These are phyloP conservation scores for Capitella teleta DNA, from an alignment of 1,140 invertebrate species.

Conservation along the genomic window DNA sequence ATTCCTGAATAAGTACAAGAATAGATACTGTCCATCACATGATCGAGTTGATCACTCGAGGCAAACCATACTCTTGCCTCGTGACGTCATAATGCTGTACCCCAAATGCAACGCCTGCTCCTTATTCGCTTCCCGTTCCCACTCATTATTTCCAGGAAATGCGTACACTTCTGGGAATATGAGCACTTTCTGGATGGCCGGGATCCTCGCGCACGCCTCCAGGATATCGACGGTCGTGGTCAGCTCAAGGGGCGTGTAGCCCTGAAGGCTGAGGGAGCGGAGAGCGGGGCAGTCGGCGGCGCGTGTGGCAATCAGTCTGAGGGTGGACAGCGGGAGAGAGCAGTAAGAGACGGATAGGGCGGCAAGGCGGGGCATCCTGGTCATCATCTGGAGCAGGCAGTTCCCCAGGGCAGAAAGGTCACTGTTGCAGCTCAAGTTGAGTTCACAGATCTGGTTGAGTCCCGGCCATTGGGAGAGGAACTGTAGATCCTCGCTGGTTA, in stretches of 20 bases:
- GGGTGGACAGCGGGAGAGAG: slow-evolving; percentile 15
- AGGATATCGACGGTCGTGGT: slow-evolving; percentile 20
- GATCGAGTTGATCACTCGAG: too few relatives aligned
- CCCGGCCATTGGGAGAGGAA: slow-evolving; percentile 20
- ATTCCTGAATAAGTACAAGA: too few relatives aligned
- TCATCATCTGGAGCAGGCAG: slow-evolving; percentile 14
- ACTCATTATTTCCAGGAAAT: slow-evolving; percentile 27
- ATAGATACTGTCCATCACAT: too few relatives aligned
- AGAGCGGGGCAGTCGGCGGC: slow-evolving; percentile 1
- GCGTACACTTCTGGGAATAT: slow-evolving; percentile 29
- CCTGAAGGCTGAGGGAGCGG: slow-evolving; percentile 28
- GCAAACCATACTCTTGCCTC: too few relatives aligned
- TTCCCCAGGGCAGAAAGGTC: slow-evolving; percentile 16
- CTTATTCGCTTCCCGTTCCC: slow-evolving; percentile 18
- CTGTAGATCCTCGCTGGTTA: slow-evolving; percentile 19
- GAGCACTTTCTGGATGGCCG: slow-evolving; percentile 24
- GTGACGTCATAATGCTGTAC: slow-evolving; percentile 14
- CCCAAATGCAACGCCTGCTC: slow-evolving; percentile 13
- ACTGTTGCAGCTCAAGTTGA: slow-evolving; percentile 32
- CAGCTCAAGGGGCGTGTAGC: slow-evolving; percentile 22
- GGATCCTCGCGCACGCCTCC: slow-evolving; percentile 18
- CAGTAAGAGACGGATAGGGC: slow-evolving; percentile 30
- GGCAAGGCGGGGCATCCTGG: slow-evolving; percentile 17
- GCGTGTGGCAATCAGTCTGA: slow-evolving; percentile 4
- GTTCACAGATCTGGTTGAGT: slow-evolving; percentile 17